Evolutionary conservation across 2,797 vertebrate genomes (phyloP).

Genomic region (Pipistrellus kuhlii): DNA sequence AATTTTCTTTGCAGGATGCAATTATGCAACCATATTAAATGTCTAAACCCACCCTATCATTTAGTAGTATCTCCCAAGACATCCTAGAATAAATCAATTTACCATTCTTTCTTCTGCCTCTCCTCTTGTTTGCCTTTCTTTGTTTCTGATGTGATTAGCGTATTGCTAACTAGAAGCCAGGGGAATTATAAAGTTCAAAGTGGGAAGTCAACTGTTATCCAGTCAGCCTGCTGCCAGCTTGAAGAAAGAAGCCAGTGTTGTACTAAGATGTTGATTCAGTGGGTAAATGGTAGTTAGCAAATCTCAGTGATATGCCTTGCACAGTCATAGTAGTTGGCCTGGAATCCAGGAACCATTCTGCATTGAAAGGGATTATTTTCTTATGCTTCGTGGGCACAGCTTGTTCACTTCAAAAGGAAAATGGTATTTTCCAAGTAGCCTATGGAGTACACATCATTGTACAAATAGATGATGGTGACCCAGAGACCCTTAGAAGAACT

Average conservation of each 20-base stretch:
- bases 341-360: conserved; percentile 8
- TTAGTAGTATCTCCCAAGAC: background rate
- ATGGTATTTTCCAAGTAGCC: background rate
- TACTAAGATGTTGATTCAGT: conserved; percentile 53
- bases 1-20: conserved; percentile 21
- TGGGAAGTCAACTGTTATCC: background rate
- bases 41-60: background rate
- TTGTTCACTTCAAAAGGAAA: conserved; percentile 43
- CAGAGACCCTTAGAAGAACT: background rate
- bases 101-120: background rate
- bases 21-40: background rate
- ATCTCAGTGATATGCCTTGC: background rate
- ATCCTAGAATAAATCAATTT: background rate
- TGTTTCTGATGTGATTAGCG: background rate
- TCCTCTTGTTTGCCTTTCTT: background rate
- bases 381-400: background rate
- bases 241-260: background rate
- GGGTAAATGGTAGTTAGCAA: background rate
- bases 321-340: background rate
- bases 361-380: conserved; percentile 40
- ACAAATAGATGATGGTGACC: background rate
- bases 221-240: background rate
- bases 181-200: background rate
- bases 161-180: background rate
- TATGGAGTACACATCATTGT: background rate